A percentile compares a stretch with the other conserved stretches of the same genome.
Conservation (phyloP, 2,797 vertebrate species). For the Trematomus bernacchii region DNA sequence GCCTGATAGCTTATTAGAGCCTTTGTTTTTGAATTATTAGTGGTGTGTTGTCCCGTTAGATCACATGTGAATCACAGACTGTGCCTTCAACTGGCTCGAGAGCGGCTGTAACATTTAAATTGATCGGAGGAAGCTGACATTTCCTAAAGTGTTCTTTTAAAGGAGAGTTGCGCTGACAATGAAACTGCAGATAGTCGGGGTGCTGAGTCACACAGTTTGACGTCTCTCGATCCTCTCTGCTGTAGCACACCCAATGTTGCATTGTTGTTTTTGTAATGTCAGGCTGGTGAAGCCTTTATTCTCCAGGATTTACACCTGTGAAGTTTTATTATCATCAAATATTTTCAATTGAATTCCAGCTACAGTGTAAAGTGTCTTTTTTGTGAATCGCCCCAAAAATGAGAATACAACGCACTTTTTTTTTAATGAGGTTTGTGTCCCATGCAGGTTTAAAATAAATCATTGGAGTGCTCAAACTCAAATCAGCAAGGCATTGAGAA, state of each 20-base stretch:
- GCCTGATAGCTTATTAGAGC: background rate
- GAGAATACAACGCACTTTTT: background rate
- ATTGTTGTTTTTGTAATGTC: slow-evolving; percentile 35
- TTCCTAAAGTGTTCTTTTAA: slow-evolving; percentile 17
- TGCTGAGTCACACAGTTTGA: slow-evolving; percentile 42
- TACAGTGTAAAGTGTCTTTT: slow-evolving; percentile 14
- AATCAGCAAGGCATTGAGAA: slow-evolving; percentile 55
- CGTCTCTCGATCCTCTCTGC: slow-evolving; percentile 32
- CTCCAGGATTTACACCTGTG: slow-evolving; percentile 10
- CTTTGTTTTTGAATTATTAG: background rate
- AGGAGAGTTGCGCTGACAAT: slow-evolving; percentile 36
- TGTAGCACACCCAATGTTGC: background rate
- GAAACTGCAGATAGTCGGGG: slow-evolving; percentile 24
- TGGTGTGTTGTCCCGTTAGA: background rate
- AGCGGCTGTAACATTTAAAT: slow-evolving; percentile 9
- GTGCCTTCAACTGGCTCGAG: slow-evolving; percentile 11
- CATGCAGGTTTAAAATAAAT: slow-evolving; percentile 44
- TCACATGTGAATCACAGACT: slow-evolving; percentile 21
- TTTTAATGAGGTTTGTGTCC: slow-evolving; percentile 30
- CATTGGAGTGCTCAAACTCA: slow-evolving; percentile 43
- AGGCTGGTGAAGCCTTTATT: slow-evolving; percentile 3
- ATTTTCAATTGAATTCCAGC: slow-evolving; percentile 20
- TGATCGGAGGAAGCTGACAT: slow-evolving; percentile 30
- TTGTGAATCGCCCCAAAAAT: slow-evolving; percentile 34
- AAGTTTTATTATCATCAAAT: slow-evolving; percentile 1